Evolutionary conservation across 2,797 vertebrate genomes (phyloP).

Genomic region (Ctenopoma multispine): DNA sequence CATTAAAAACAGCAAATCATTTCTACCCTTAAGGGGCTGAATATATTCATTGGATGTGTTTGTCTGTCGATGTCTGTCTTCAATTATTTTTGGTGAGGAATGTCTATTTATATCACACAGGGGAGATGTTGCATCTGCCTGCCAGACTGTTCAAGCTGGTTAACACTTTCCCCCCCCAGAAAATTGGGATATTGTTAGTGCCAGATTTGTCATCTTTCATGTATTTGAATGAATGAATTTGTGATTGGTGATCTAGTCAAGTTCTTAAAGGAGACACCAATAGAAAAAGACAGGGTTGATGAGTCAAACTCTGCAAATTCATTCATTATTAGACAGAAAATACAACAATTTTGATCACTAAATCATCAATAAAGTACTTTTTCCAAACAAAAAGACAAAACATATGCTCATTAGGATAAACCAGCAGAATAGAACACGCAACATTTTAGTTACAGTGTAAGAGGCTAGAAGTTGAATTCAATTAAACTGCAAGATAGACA

Average conservation of each 20-base stretch:
- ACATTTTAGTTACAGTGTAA: not conserved
- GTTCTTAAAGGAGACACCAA: not conserved
- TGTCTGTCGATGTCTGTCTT: conserved; percentile 3
- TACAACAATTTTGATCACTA: not conserved
- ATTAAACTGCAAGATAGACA: not conserved
- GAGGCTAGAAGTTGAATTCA: not conserved
- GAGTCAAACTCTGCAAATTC: not conserved
- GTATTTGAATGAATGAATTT: too few relatives aligned
- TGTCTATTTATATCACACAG: conserved; percentile 10
- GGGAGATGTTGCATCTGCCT: conserved; percentile 12
- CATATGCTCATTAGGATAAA: not conserved
- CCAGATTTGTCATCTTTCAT: not conserved
- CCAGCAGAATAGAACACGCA: not conserved
- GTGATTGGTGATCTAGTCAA: too few relatives aligned
- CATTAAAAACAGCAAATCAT: not conserved
- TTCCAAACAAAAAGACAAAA: too few relatives aligned
- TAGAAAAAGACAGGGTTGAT: not conserved
- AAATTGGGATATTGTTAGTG: not conserved
- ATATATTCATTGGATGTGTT: conserved; percentile 3
- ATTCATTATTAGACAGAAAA: too few relatives aligned
- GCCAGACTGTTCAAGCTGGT: conserved; percentile 16
- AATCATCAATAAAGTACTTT: not conserved
- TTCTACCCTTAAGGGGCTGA: conserved; percentile 4
- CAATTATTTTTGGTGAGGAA: conserved; percentile 14
- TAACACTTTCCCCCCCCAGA: not conserved